A percentile compares a stretch with the other conserved stretches of the same genome.
phyloP scores from a whole-genome alignment of 2,113 vertebrate species.

The Sitta europaea region DNA sequence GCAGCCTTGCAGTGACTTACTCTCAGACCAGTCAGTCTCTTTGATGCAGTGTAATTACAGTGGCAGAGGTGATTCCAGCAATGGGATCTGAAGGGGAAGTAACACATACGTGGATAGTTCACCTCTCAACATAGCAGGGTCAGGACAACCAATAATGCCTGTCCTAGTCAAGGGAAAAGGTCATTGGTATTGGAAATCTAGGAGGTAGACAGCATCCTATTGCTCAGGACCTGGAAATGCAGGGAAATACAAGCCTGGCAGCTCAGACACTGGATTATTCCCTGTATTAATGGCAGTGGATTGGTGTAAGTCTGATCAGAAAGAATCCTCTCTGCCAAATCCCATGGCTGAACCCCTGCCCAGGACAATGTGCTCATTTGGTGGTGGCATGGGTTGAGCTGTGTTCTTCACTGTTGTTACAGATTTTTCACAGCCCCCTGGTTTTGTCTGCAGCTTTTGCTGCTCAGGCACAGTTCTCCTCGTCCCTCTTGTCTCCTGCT shows the following conservation, averaged over 20 bases:
- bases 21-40: background rate
- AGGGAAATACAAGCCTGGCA: background rate
- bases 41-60: background rate
- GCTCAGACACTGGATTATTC: background rate
- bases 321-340: conserved; percentile 8
- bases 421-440: conserved; percentile 10
- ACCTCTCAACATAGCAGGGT: background rate
- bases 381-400: background rate
- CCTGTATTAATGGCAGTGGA: background rate
- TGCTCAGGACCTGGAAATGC: background rate
- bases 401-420: background rate
- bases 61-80: background rate
- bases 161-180: background rate
- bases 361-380: background rate
- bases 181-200: background rate
- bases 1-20: background rate
- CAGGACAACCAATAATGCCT: background rate
- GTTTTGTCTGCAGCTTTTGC: background rate
- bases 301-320: background rate
- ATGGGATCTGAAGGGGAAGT: background rate
- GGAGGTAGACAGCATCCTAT: background rate
- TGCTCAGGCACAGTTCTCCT: background rate
- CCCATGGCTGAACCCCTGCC: background rate
- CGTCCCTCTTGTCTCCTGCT: background rate
- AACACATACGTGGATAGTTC: background rate